These are phyloP conservation scores for Bombus breviceps DNA, from an alignment of 1,140 invertebrate species.

Conservation along the genomic window DNA sequence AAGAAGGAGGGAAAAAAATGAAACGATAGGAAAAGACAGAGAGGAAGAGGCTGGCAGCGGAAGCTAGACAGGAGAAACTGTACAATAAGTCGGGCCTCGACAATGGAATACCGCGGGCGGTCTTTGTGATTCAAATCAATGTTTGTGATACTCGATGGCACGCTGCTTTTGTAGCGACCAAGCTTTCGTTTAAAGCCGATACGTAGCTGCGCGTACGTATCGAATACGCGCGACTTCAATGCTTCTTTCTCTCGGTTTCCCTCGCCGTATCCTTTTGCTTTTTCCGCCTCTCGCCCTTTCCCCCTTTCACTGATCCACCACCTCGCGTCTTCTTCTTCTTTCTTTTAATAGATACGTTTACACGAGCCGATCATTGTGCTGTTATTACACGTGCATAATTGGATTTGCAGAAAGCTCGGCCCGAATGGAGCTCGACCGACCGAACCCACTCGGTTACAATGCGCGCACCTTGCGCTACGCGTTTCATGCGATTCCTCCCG, in stretches of 20 bases:
- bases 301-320: neutral
- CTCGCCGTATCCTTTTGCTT: neutral
- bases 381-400: slow-evolving; percentile 35
- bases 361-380: neutral
- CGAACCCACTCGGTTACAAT: neutral
- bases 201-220: slow-evolving; percentile 42
- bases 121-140: slow-evolving; percentile 81
- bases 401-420: slow-evolving; percentile 12
- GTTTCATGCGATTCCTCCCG: neutral
- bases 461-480: neutral
- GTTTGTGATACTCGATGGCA: slow-evolving; percentile 79
- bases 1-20: slow-evolving; percentile 32
- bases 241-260: slow-evolving; percentile 4
- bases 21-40: slow-evolving; percentile 42
- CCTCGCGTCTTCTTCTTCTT: neutral
- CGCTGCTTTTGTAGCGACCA: slow-evolving; percentile 70
- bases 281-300: neutral
- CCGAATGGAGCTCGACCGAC: neutral
- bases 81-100: slow-evolving; percentile 76
- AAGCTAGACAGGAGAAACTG: slow-evolving; percentile 59
- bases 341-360: slow-evolving; percentile 16
- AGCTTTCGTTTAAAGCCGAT: slow-evolving; percentile 61
- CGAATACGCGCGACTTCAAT: slow-evolving; percentile 33
- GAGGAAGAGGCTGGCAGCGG: slow-evolving; percentile 38
- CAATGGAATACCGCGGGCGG: slow-evolving; percentile 77